Evolutionary conservation across 2,113 vertebrate genomes (phyloP), one percentile per base, ranked within the genome.

Genomic region (Xiphophorus maculatus): DNA sequence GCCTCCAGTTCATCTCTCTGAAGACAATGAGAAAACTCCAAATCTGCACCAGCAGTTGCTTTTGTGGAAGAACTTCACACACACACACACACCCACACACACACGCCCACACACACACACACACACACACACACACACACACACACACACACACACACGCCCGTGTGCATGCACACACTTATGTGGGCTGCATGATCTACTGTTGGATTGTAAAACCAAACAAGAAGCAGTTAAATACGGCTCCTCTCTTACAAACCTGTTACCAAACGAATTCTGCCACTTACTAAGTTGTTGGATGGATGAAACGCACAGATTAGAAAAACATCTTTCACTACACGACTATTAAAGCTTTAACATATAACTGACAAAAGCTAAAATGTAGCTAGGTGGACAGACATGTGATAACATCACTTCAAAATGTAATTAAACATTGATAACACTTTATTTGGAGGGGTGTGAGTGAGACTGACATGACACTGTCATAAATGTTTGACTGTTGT

Each of bases 1-100:
- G 72, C 67, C 71, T 65, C 64, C 86, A 84, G 88, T 81, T 78
- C 79, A 84, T 79, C 84, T 87, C 72, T 79, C 30, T 72, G 82
- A 87, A 79, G 67, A 85, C 85, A 87, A 84, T 80, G 84, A 27
- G 35, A 2, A 58, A 69, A 84, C 82, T 88, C 64, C 65, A 75
- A 69, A 66, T 35, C 19, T 75, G 74, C 48, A 28, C 10, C 69
- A 60, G 60, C 65, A 72, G 80, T 25, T 32, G 29, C n/a, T 15
- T 22, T 51, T 27, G 25, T 37, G 54, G 60, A 11, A 28, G 11
- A 27, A 77, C 6, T 70, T 44, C 60, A 12, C n/a, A 22, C 15
- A 29, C 28, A 63, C 15, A 6, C n/a, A 66, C 44, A 0, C 9
- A 0, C 35, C 2, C 35, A 63, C n/a, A n/a, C 60, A 12, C n/a